Conservation (phyloP, 1,140 invertebrate genomes). For the Hestina assimilis region DNA sequence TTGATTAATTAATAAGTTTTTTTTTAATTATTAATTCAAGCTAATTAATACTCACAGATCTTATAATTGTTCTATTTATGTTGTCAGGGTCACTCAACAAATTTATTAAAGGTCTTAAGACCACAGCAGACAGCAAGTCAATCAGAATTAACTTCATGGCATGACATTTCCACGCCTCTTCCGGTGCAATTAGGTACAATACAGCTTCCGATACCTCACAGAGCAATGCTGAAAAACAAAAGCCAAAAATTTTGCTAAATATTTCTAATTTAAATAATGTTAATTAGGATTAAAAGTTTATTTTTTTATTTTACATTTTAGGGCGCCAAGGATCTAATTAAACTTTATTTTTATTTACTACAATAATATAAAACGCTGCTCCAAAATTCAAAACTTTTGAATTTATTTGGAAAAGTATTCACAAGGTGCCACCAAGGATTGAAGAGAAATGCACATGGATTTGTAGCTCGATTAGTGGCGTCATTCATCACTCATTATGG, state of each 20-base stretch:
- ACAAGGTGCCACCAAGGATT: too few species aligned
- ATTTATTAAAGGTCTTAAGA: slow-evolving; percentile 86
- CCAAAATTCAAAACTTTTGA: too few species aligned
- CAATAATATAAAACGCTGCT: too few species aligned
- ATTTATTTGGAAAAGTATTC: too few species aligned
- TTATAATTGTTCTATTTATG: slow-evolving; percentile 94
- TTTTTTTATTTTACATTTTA: too few species aligned
- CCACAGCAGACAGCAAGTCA: slow-evolving; percentile 87
- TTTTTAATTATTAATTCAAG: not conserved
- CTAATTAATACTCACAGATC: slow-evolving; percentile 85
- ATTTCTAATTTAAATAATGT: not conserved
- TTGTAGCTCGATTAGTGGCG: too few species aligned
- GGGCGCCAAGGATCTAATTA: too few species aligned
- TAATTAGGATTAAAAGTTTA: too few species aligned
- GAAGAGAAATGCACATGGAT: too few species aligned
- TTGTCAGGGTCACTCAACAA: slow-evolving; percentile 95
- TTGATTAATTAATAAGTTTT: too few species aligned
- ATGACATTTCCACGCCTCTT: slow-evolving; percentile 91
- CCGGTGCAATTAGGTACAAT: slow-evolving; percentile 90
- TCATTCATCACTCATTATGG: too few species aligned
- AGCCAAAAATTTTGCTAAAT: not conserved
- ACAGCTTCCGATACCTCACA: slow-evolving; percentile 91
- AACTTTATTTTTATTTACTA: too few species aligned
- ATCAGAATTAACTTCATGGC: slow-evolving; percentile 87
- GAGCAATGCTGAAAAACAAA: slow-evolving; percentile 86